Evolutionary conservation across 2,797 vertebrate genomes (phyloP).

Genomic region (Syngnathus acus): DNA sequence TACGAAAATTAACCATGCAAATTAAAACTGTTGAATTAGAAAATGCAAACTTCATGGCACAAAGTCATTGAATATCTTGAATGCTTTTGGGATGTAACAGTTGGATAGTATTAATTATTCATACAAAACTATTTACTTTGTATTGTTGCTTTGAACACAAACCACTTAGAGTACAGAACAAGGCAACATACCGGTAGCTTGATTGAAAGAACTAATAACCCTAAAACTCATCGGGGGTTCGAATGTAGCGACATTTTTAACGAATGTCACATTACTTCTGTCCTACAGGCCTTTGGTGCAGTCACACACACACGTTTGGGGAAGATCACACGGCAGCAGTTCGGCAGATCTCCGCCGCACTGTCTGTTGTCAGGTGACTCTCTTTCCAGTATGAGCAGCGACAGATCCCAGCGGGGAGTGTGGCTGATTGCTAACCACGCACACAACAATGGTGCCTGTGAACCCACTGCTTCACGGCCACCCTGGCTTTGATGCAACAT

Average conservation of each 20-base stretch:
- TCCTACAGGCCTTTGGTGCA: conserved; percentile 39
- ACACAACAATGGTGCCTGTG: conserved; percentile 65
- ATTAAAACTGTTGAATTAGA: conserved; percentile 21
- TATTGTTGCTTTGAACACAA: conserved; percentile 30
- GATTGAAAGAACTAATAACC: conserved; percentile 42
- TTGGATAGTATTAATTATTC: conserved; percentile 28
- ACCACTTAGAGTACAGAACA: conserved; percentile 35
- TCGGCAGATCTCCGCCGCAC: conserved; percentile 41
- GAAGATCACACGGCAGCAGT: conserved; percentile 61
- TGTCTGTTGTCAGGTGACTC: conserved; percentile 64
- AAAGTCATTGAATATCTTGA: conserved; percentile 15
- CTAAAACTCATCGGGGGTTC: conserved; percentile 31
- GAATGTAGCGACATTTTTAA: conserved; percentile 24
- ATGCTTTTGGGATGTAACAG: neutral
- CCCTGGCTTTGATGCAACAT: conserved; percentile 64
- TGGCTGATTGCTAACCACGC: conserved; percentile 69
- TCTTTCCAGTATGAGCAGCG: conserved; percentile 47
- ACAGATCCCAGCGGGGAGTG: conserved; percentile 63
- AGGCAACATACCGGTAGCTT: conserved; percentile 18
- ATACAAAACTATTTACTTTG: conserved; percentile 7
- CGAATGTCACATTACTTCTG: conserved; percentile 31
- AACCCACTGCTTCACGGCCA: conserved; percentile 59
- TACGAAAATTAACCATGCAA: conserved; percentile 26
- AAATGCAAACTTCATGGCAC: conserved; percentile 12
- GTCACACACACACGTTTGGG: conserved; percentile 44